Percentiles rank a stretch among this genome's conserved stretches.
Conservation (phyloP, 2,888 invertebrate species). For the Deladenus siricidicola region DNA sequence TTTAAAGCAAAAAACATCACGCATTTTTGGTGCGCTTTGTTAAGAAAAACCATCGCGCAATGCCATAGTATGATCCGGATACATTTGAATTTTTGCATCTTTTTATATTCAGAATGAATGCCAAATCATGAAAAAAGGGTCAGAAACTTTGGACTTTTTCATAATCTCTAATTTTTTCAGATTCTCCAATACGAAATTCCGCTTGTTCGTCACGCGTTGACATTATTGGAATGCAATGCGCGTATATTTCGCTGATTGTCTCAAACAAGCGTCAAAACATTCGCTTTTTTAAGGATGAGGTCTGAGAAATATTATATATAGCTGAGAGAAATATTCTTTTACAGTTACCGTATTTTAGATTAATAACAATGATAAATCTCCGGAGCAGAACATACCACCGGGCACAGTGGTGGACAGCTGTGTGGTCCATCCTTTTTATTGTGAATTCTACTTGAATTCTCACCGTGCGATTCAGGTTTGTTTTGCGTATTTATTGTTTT, state of each 20-base stretch:
- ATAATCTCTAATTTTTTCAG: too few species aligned
- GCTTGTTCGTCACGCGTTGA: constrained; percentile 27
- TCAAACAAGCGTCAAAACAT: constrained; percentile 19
- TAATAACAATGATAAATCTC: too few species aligned
- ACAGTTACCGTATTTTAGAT: neutral
- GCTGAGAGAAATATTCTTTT: neutral
- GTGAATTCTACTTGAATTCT: constrained; percentile 44
- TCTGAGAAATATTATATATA: neutral
- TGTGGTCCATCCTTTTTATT: constrained; percentile 35
- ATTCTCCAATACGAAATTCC: constrained; percentile 37
- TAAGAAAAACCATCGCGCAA: too few species aligned
- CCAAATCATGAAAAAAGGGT: too few species aligned
- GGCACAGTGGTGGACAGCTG: constrained; percentile 41
- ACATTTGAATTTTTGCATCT: too few species aligned
- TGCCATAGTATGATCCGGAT: too few species aligned
- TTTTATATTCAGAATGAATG: too few species aligned
- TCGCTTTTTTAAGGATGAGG: constrained; percentile 10
- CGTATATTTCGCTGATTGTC: constrained; percentile 18
- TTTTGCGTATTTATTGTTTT: neutral
- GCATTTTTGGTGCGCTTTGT: too few species aligned
- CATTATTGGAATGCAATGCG: neutral
- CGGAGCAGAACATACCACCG: constrained; percentile 31
- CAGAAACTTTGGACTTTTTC: too few species aligned
- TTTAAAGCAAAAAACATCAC: too few species aligned
- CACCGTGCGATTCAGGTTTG: constrained; percentile 34